A percentile compares a stretch with the other conserved stretches of the same genome.
phyloP scores from a whole-genome alignment of 2,113 vertebrate genomes.

The Podocnemis expansa region DNA sequence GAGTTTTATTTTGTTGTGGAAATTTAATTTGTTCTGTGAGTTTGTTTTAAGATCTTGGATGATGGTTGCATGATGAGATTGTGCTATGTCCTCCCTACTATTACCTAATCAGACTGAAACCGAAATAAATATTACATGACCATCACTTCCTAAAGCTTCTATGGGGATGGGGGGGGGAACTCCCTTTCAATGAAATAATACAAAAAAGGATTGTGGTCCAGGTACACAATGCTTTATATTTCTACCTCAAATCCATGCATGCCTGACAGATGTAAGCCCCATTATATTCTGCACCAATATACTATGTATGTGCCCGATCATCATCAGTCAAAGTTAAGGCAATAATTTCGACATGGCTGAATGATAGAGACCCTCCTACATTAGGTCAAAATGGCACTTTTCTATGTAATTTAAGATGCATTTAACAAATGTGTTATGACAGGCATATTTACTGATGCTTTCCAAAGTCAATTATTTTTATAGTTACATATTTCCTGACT shows the following conservation, averaged over 20 bases:
- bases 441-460: neutral
- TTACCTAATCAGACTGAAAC: neutral
- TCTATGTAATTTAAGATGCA: neutral
- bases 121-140: neutral
- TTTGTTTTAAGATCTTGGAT: neutral
- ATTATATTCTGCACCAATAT: neutral
- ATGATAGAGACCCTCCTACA: neutral
- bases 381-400: neutral
- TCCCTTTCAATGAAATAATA: neutral
- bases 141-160: neutral
- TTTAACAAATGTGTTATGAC: neutral
- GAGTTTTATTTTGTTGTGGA: neutral
- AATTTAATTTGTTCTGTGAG: neutral
- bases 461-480: neutral
- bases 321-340: neutral
- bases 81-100: neutral
- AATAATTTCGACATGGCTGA: neutral
- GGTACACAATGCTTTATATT: neutral
- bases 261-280: neutral
- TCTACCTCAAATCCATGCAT: neutral
- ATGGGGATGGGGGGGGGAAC: neutral
- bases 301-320: neutral
- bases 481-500: neutral
- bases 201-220: neutral
- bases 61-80: neutral